Percentiles rank a stretch among this genome's conserved stretches.
Conservation (phyloP, 1,140 invertebrate genomes). For the Harpegnathos saltator region DNA sequence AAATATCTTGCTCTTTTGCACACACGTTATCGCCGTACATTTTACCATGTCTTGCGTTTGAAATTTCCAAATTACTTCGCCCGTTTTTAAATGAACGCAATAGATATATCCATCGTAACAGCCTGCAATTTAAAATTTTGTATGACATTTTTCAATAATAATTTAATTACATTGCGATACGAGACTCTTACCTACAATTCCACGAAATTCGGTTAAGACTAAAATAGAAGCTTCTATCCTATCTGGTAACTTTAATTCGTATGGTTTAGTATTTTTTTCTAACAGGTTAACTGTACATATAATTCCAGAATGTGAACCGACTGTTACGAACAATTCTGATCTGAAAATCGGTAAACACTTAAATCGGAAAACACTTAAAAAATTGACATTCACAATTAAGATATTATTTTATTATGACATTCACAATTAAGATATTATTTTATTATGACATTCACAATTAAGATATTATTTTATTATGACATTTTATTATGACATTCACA, state of each 20-base stretch:
- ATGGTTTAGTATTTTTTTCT: slow-evolving; percentile 69
- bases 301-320: slow-evolving; percentile 89
- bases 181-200: slow-evolving; percentile 79
- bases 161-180: background rate
- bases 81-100: slow-evolving; percentile 86
- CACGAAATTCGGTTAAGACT: slow-evolving; percentile 75
- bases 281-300: slow-evolving; percentile 86
- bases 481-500: slow-evolving; percentile 17
- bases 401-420: slow-evolving; percentile 18
- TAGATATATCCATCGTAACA: slow-evolving; percentile 90
- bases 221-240: slow-evolving; percentile 87
- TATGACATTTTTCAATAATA: background rate
- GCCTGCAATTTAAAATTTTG: slow-evolving; percentile 83
- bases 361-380: slow-evolving; percentile 79
- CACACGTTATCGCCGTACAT: slow-evolving; percentile 87
- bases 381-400: slow-evolving; percentile 9
- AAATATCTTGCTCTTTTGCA: slow-evolving; percentile 84
- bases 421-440: background rate
- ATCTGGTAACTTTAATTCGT: slow-evolving; percentile 84
- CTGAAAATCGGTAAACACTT: slow-evolving; percentile 82
- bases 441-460: slow-evolving; percentile 20
- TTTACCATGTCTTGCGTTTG: slow-evolving; percentile 89
- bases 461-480: too few relatives aligned
- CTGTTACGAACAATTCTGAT: slow-evolving; percentile 79
- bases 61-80: slow-evolving; percentile 88